Evolutionary conservation across 2,113 vertebrate genomes (phyloP).

Genomic region (Eleginops maclovinus): DNA sequence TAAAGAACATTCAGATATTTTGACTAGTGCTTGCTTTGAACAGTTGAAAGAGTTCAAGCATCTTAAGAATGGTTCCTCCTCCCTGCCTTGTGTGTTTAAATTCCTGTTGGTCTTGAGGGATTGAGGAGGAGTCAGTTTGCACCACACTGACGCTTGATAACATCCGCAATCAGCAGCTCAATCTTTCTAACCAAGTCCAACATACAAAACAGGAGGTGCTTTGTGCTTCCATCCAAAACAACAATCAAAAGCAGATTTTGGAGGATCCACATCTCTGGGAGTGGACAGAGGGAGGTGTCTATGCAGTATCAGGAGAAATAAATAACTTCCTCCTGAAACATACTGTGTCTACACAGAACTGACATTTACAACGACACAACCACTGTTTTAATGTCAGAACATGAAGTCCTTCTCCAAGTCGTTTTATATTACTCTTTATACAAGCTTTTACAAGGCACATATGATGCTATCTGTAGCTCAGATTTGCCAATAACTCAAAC

Average conservation of each 20-base stretch:
- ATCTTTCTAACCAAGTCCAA: not conserved
- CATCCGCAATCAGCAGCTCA: slow-evolving; percentile 29
- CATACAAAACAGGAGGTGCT: not conserved
- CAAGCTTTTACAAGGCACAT: not conserved
- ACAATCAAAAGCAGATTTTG: not conserved
- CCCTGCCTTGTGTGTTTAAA: slow-evolving; percentile 56
- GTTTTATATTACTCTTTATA: not conserved
- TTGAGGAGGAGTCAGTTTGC: slow-evolving; percentile 26
- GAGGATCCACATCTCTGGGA: not conserved
- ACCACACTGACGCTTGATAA: slow-evolving; percentile 13
- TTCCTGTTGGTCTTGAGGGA: slow-evolving; percentile 40
- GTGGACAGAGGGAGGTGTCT: slow-evolving; percentile 12
- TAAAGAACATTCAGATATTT: slow-evolving; percentile 13
- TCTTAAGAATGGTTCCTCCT: slow-evolving; percentile 39
- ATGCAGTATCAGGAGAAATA: slow-evolving; percentile 12
- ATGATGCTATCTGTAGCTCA: not conserved
- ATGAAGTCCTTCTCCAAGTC: not conserved
- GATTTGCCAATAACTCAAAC: not conserved
- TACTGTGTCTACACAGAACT: not conserved
- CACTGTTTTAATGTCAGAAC: slow-evolving; percentile 3
- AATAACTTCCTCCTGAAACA: slow-evolving; percentile 5
- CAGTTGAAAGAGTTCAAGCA: slow-evolving; percentile 25
- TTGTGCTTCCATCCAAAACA: not conserved
- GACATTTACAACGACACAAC: slow-evolving; percentile 10
- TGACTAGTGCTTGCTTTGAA: not conserved